Conservation (phyloP, 2,797 vertebrate genomes). For the Spinus olivaceus region DNA sequence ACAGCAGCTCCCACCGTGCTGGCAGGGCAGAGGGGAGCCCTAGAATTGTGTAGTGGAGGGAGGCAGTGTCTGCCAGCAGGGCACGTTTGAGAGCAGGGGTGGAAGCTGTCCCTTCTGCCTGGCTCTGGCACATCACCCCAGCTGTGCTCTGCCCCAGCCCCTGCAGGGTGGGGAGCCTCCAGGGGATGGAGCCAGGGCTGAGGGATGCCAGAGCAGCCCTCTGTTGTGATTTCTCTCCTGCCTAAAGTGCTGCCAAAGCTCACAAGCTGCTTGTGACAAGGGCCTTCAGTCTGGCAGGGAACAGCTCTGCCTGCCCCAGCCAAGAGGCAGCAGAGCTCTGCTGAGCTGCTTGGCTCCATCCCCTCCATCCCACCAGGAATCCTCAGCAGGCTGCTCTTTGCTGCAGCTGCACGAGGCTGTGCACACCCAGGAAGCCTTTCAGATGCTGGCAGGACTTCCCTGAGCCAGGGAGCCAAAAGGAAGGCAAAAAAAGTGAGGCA, state of each 20-base stretch:
- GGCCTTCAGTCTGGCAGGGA: background rate
- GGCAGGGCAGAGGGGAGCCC: background rate
- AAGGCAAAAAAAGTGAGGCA: background rate
- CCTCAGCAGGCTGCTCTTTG: background rate
- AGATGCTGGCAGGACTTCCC: background rate
- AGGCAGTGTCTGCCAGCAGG: background rate
- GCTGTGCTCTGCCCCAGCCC: background rate
- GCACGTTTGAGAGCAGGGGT: background rate
- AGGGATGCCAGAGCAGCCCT: background rate
- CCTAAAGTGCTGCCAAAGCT: background rate
- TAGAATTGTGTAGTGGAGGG: rapidly evolving
- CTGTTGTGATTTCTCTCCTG: background rate
- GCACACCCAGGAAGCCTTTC: background rate
- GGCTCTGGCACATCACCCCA: background rate
- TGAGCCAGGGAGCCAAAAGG: background rate
- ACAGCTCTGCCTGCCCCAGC: background rate
- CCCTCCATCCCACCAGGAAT: background rate
- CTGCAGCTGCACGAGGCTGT: background rate
- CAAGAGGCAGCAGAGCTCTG: background rate
- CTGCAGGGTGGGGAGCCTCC: background rate
- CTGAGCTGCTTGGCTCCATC: background rate
- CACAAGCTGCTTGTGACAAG: background rate
- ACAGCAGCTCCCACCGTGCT: background rate
- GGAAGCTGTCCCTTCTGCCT: background rate
- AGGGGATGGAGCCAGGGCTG: background rate